These are phyloP conservation scores for Axea sp. DNA, from an alignment of 2,888 invertebrate genomes.

Conservation along the genomic window DNA sequence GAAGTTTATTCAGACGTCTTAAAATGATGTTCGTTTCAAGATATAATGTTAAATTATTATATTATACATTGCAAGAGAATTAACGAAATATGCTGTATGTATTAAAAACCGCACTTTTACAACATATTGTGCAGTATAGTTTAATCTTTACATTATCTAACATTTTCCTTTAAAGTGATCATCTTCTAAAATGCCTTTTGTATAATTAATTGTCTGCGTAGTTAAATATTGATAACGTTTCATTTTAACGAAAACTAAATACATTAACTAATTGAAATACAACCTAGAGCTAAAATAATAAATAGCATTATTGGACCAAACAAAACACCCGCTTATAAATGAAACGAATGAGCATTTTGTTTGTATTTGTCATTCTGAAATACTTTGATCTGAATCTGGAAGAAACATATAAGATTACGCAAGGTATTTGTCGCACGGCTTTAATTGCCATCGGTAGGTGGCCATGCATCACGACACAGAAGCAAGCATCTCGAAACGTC, in stretches of 20 bases:
- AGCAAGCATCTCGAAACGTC: conserved; percentile 62
- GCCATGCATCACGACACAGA: conserved; percentile 70
- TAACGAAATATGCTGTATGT: too few species aligned
- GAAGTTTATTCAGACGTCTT: too few species aligned
- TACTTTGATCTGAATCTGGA: conserved; percentile 47
- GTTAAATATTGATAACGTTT: background rate
- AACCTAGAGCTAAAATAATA: conserved; percentile 15
- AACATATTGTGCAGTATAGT: too few species aligned
- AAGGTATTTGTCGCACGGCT: conserved; percentile 71
- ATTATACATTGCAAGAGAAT: too few species aligned
- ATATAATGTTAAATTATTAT: too few species aligned
- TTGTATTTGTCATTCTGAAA: conserved; percentile 23
- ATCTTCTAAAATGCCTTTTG: too few species aligned
- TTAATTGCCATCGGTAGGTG: conserved; percentile 70
- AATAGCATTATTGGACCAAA: conserved; percentile 7
- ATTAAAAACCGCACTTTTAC: too few species aligned
- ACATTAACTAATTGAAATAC: conserved; percentile 1
- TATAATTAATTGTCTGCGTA: too few species aligned
- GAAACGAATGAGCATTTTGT: conserved; percentile 29
- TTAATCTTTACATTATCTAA: too few species aligned
- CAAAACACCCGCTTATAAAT: conserved; percentile 23
- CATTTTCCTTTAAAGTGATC: too few species aligned
- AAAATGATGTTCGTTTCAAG: too few species aligned
- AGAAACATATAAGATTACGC: conserved; percentile 60
- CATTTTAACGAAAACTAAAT: background rate